Base-by-base conservation (phyloP, 2,113 vertebrate species). In the Silurus meridionalis region DNA sequence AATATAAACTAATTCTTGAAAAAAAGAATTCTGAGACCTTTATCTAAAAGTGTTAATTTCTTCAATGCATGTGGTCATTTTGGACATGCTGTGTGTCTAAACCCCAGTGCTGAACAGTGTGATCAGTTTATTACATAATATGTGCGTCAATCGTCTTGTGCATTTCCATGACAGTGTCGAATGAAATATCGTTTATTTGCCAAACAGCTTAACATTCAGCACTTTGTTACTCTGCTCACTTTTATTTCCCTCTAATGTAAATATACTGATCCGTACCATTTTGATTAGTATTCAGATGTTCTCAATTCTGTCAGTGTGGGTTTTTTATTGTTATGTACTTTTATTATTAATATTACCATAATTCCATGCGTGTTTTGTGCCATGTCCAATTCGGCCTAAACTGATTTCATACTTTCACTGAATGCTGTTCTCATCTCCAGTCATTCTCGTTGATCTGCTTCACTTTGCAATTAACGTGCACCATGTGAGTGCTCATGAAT, bases 401-500 rank as follows among this genome's bases (percentile, higher is more conserved):
- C n/a, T 60, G 4, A 37, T 50, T 50, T 64, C n/a, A 64, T 50
- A 10, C 28, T 53, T 78, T 69, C 37, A 6, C 2, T 71, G 14
- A 48, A 15, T 46, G 60, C 79, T 67, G 19, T 52, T 80, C 82
- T 79, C 37, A 78, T 90, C 58, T 69, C 60, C 61, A 57, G 3
- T 50, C 74, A 83, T 46, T 52, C 75, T 79, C 63, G 67, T 82
- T 80, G 57, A 57, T 66, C 37, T 61, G 55, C n/a, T 69, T 60
- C 52, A 37, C 61, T 55, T 57, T 75, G 60, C 88, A 84, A 84
- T 89, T 89, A 89, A 78, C 57, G 81, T 78, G 23, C 57, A 69
- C 89, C 86, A 90, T 84, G 86, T 87, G 86, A 90, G 79, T 71
- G 75, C 83, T 53, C 87, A 89, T 87, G 87, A 90, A 88, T 81